Conservation (phyloP, 2,113 vertebrate genomes). For the Chionomys nivalis region DNA sequence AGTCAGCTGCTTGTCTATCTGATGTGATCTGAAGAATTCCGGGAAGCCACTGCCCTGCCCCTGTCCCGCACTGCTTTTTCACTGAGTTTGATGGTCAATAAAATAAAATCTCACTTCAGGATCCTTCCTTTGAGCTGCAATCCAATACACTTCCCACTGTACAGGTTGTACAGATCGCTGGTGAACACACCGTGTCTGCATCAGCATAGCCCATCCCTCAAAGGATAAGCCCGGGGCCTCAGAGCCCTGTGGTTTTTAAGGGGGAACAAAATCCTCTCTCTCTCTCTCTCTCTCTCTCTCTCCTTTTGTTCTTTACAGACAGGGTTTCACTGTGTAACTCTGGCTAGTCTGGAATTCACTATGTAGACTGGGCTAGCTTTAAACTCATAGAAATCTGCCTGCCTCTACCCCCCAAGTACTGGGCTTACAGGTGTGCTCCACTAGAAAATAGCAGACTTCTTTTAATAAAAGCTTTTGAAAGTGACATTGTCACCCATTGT, state of each 20-base stretch:
- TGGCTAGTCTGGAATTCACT: not conserved
- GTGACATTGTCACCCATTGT: not conserved
- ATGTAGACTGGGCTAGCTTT: not conserved
- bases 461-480: not conserved
- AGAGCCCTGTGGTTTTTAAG: not conserved
- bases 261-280: not conserved
- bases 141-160: not conserved
- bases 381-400: not conserved
- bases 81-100: not conserved
- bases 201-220: no score
- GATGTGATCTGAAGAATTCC: conserved; percentile 3
- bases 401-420: not conserved
- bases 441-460: not conserved
- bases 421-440: not conserved
- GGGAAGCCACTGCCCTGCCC: not conserved
- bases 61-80: not conserved
- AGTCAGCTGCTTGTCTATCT: not conserved
- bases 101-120: not conserved
- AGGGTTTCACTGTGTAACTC: not conserved
- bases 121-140: not conserved
- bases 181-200: not conserved
- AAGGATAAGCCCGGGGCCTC: not conserved
- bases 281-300: no score
- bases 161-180: not conserved
- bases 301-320: not conserved